Percentiles rank a stretch among this genome's conserved stretches.
Evolutionary conservation across 2,113 vertebrate genomes (phyloP).

Genomic region (Clarias macrocephalus): DNA sequence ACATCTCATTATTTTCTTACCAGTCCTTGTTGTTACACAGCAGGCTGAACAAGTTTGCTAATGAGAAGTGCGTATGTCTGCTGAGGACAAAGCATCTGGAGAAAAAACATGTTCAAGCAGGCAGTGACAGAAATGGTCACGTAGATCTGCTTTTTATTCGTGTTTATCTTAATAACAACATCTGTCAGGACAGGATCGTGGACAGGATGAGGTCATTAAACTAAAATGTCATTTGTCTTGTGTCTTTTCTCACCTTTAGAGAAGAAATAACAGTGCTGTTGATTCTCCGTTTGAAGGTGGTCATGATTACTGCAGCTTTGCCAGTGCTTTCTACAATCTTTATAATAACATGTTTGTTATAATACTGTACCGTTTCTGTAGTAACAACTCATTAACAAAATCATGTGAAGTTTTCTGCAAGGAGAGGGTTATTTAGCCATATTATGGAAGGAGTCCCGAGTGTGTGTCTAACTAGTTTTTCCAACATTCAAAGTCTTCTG

Average conservation of each 20-base stretch:
- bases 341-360: background rate
- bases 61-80: conserved; percentile 30
- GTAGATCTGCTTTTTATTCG: background rate
- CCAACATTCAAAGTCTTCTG: background rate
- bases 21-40: background rate
- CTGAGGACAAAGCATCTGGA: conserved; percentile 24
- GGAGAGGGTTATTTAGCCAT: background rate
- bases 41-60: background rate
- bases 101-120: conserved; percentile 17
- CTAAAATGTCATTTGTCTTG: background rate
- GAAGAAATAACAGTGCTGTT: background rate
- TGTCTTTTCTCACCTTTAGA: background rate
- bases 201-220: conserved; percentile 10
- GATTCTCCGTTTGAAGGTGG: background rate
- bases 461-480: background rate
- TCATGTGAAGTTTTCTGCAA: background rate
- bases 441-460: background rate
- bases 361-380: background rate
- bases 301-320: background rate
- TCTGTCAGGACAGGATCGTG: background rate
- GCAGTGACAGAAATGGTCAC: background rate
- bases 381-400: background rate
- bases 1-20: background rate
- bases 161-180: conserved; percentile 7
- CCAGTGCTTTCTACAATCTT: background rate